Evolutionary conservation across 2,113 vertebrate species (phyloP), one percentile per base, ranked within the genome.

Genomic region (Colinus virginianus): DNA sequence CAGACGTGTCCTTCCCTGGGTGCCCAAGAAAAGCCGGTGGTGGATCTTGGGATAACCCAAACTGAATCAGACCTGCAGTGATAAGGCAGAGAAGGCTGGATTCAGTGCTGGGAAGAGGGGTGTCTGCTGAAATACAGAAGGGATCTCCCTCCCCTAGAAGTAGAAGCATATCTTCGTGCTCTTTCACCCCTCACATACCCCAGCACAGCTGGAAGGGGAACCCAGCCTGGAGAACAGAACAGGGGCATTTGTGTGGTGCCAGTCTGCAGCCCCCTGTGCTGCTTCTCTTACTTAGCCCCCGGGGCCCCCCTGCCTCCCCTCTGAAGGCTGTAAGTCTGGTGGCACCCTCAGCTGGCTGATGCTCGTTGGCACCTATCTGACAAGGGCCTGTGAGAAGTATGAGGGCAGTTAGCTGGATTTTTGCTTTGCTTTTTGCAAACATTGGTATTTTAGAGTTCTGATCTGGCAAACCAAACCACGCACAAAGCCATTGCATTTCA

Each of bases 51-150:
- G 48, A 26, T 89, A 55, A 55, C 16, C n/a, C 40, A 40, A 43
- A 16, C 23, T 46, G 66, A 63, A 28, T 40, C 36, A 58, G 49
- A 62, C 53, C 34, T 53, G 20, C 58, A 64, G n/a, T 34, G 48
- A 68, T 48, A 45, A 9, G 68, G 43, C 38, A 43, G 7, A 17
- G 19, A 79, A 45, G 34, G 45, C 45, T 90, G 48, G 30, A 76
- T 68, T 28, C 1, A 0, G n/a, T 1, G 0, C 0, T 77, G 36
- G 45, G 59, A 25, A 69, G 14, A 34, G 32, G 20, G 9, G 10
- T 20, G 38, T 28, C 53, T 80, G 23, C 61, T n/a, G 49, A 53
- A 34, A 28, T 59, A 34, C 3, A 56, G 67, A 68, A 58, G 22
- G 40, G 25, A 42, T n/a, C 79, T 49, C 5, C 45, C 51, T 42